Conservation (phyloP, 2,797 vertebrate species). For the Babyrousa celebensis region DNA sequence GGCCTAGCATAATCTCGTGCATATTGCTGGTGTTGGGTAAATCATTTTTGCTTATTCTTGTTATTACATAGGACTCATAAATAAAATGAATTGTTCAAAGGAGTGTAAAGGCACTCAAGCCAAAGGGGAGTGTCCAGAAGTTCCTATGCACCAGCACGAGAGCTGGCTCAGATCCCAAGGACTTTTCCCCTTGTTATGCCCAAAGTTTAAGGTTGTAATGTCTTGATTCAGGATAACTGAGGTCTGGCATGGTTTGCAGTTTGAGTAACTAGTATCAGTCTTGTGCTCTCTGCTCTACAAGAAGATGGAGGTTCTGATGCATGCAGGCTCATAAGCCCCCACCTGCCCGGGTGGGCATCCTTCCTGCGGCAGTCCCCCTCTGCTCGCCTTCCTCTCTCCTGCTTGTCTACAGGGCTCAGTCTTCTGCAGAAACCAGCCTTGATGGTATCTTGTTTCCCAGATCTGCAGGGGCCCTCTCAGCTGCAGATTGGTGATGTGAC, state of each 20-base stretch:
- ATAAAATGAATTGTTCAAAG: conserved; percentile 51
- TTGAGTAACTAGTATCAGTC: not conserved
- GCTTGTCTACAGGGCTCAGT: conserved; percentile 87
- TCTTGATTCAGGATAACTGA: not conserved
- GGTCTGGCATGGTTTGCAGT: not conserved
- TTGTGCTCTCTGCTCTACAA: not conserved
- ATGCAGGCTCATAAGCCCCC: not conserved
- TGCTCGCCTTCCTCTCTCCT: conserved; percentile 6
- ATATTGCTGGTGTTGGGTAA: not conserved
- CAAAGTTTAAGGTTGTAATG: not conserved
- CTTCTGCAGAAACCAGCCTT: conserved; percentile 86
- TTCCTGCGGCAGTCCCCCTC: conserved; percentile 49
- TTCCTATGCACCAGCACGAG: not conserved
- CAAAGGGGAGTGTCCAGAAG: not conserved
- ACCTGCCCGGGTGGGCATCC: not conserved
- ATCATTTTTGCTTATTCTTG: conserved; percentile 11
- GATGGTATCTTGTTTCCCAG: conserved; percentile 93
- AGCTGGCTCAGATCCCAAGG: not conserved
- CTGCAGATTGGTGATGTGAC: conserved; percentile 84
- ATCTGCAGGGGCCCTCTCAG: conserved; percentile 79
- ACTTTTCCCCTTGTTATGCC: not conserved
- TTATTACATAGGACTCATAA: not conserved
- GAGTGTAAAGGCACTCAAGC: not conserved
- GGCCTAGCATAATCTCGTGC: not conserved
- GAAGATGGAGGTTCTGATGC: not conserved